These are phyloP conservation scores for Aegotheles bennettii DNA, from an alignment of 2,113 vertebrate genomes.

Conservation along the genomic window DNA sequence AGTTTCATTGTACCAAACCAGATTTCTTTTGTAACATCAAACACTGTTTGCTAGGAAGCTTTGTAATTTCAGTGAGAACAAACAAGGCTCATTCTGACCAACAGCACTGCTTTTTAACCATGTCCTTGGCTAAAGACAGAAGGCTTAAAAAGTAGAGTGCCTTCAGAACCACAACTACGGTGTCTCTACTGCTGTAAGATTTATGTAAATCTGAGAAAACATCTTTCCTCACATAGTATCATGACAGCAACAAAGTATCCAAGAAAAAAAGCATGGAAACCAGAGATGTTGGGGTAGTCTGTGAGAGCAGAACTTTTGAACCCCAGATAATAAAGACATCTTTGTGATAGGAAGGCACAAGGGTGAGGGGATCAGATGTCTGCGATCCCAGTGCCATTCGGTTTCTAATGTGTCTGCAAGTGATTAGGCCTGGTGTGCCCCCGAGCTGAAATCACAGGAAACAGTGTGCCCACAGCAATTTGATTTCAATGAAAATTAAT, in stretches of 20 bases:
- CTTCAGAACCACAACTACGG: neutral
- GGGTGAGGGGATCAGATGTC: slow-evolving; percentile 40
- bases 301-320: slow-evolving; percentile 62
- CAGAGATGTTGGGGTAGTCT: slow-evolving; percentile 17
- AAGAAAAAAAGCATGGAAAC: slow-evolving; percentile 39
- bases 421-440: slow-evolving; percentile 14
- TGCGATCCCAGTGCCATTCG: neutral
- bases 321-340: slow-evolving; percentile 51
- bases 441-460: slow-evolving; percentile 5
- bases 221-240: slow-evolving; percentile 26
- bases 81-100: neutral
- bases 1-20: neutral
- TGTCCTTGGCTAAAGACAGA: neutral
- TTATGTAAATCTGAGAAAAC: neutral
- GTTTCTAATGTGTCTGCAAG: slow-evolving; percentile 12
- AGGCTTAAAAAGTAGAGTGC: neutral
- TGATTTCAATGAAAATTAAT: slow-evolving; percentile 24
- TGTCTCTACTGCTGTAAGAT: neutral
- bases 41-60: neutral
- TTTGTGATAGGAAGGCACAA: slow-evolving; percentile 56
- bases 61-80: neutral
- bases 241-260: slow-evolving; percentile 2
- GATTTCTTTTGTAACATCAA: neutral
- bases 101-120: fast-evolving
- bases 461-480: neutral